Conservation (phyloP, 2,888 invertebrate genomes). For the Trissonchulus sp. region DNA sequence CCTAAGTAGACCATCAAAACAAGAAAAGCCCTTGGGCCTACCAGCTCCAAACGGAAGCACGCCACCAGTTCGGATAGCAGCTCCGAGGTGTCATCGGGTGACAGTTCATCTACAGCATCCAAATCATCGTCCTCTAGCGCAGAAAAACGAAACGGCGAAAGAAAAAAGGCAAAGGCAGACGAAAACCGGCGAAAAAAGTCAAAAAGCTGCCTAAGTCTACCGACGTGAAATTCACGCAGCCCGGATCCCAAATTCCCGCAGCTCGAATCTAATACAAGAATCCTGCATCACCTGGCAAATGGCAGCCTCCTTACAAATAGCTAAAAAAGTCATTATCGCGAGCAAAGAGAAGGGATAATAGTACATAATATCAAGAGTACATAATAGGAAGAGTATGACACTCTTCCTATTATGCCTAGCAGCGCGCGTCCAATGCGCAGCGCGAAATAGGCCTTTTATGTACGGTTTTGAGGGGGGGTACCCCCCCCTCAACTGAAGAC, state of each 20-base stretch:
- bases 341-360: too few relatives aligned
- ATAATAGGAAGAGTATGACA: too few relatives aligned
- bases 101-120: not conserved
- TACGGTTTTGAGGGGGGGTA: too few relatives aligned
- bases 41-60: slow-evolving; percentile 2
- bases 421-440: too few relatives aligned
- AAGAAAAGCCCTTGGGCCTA: too few relatives aligned
- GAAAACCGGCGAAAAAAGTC: not conserved
- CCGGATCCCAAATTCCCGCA: not conserved
- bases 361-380: too few relatives aligned
- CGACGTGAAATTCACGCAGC: not conserved
- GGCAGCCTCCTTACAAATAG: too few relatives aligned
- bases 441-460: too few relatives aligned
- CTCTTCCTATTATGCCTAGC: too few relatives aligned
- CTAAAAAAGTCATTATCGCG: too few relatives aligned
- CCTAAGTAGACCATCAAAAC: too few relatives aligned
- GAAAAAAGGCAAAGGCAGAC: not conserved
- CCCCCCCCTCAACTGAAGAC: too few relatives aligned
- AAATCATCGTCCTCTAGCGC: not conserved
- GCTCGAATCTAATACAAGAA: not conserved
- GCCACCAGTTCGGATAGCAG: not conserved
- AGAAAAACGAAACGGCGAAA: not conserved
- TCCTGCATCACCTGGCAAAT: not conserved
- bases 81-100: not conserved
- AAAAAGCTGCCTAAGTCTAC: not conserved